Percentiles rank a stretch among this genome's conserved stretches.
Conservation (phyloP, 2,888 invertebrate genomes). For the Acronicta alni region DNA sequence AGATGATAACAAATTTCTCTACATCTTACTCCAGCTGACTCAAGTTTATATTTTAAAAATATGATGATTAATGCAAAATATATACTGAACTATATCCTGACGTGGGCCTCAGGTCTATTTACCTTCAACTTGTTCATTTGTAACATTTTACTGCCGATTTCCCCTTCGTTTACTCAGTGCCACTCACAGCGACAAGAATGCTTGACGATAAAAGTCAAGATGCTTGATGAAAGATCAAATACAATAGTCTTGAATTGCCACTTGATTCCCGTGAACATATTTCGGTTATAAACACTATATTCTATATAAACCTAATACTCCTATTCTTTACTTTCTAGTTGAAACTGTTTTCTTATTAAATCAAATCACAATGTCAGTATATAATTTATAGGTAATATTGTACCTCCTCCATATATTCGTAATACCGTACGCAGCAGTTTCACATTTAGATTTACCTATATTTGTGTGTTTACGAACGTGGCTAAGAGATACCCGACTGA, state of each 20-base stretch:
- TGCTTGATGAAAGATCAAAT: conserved; percentile 1
- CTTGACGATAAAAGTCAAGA: conserved; percentile 6
- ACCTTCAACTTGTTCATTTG: background rate
- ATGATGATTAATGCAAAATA: no score
- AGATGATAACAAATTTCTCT: no score
- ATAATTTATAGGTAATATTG: conserved; percentile 6
- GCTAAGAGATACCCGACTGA: conserved; percentile 81
- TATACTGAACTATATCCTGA: no score
- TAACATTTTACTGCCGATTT: background rate
- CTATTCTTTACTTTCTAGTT: background rate
- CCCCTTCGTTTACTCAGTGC: conserved; percentile 3
- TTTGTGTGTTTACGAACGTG: conserved; percentile 61
- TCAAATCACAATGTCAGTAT: background rate
- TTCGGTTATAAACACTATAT: background rate
- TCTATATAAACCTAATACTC: no score
- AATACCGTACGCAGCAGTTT: conserved; percentile 45
- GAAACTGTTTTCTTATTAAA: background rate
- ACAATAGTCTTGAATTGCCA: background rate
- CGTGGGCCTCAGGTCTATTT: no score
- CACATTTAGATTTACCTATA: conserved; percentile 50
- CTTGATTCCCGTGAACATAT: background rate
- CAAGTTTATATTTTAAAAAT: no score
- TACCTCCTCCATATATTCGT: conserved; percentile 31
- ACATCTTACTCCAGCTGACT: no score
- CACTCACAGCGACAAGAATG: conserved; percentile 5